Percentiles rank a stretch among this genome's conserved stretches.
Evolutionary conservation across 2,888 invertebrate species (phyloP).

Genomic region (Anoncus sp.): DNA sequence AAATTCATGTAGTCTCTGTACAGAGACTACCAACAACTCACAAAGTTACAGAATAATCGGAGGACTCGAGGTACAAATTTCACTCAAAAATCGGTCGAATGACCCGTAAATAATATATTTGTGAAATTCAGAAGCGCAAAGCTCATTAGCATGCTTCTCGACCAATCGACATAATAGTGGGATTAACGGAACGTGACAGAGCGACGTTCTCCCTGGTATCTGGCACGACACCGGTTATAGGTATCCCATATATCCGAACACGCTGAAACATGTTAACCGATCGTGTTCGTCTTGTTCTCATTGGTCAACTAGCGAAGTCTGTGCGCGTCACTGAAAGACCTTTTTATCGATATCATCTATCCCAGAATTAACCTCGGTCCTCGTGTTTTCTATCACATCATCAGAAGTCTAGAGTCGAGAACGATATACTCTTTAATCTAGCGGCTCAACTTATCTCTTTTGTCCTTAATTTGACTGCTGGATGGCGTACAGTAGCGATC

Average conservation of each 20-base stretch:
- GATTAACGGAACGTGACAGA: constrained; percentile 79
- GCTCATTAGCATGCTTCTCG: constrained; percentile 54
- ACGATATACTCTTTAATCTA: constrained; percentile 26
- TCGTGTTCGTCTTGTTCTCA: constrained; percentile 78
- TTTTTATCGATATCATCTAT: constrained; percentile 4
- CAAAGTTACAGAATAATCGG: no score
- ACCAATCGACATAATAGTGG: constrained; percentile 67
- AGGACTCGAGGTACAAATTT: no score
- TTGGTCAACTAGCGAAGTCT: constrained; percentile 33
- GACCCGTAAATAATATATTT: not conserved
- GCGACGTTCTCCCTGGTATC: constrained; percentile 58
- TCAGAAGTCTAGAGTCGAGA: constrained; percentile 22
- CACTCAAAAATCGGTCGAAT: no score
- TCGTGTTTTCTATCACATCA: constrained; percentile 14
- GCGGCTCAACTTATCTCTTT: not conserved
- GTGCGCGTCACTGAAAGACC: constrained; percentile 18
- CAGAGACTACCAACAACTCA: no score
- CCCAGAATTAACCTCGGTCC: constrained; percentile 40
- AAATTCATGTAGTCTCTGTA: no score
- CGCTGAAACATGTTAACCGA: constrained; percentile 80
- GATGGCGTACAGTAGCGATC: not conserved
- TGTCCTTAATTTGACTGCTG: not conserved
- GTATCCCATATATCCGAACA: constrained; percentile 29
- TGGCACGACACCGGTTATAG: constrained; percentile 29
- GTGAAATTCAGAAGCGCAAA: constrained; percentile 38